Conservation (phyloP, 2,888 invertebrate species). For the Hirtodrosophila confusa region DNA sequence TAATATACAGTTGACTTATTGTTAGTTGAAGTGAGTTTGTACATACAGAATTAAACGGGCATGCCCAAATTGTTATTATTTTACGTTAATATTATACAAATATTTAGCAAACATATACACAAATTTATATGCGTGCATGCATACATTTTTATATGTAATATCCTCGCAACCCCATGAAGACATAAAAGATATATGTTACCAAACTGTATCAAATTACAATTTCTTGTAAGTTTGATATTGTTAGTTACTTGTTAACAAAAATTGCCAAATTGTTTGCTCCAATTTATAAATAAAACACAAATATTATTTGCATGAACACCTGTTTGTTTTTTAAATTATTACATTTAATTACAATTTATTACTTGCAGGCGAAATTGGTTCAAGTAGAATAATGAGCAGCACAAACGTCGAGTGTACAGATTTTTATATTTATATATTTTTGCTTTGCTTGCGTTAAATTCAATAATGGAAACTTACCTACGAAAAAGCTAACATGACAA, state of each 20-base stretch:
- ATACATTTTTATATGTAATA: constrained; percentile 14
- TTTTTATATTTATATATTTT: constrained; percentile 43
- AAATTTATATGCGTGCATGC: constrained; percentile 20
- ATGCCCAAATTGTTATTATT: constrained; percentile 62
- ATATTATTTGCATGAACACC: constrained; percentile 45
- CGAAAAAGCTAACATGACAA: constrained; percentile 43
- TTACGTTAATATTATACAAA: constrained; percentile 26
- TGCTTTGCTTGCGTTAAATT: constrained; percentile 59
- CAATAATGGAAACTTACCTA: constrained; percentile 64
- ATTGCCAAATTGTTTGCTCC: constrained; percentile 60
- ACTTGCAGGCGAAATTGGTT: constrained; percentile 65
- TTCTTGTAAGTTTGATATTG: constrained; percentile 39
- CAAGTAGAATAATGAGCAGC: constrained; percentile 44
- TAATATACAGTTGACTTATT: constrained; percentile 51
- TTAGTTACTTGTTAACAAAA: constrained; percentile 59
- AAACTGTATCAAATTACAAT: constrained; percentile 25
- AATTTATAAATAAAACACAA: constrained; percentile 39
- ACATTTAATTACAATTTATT: constrained; percentile 2
- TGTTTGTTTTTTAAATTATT: constrained; percentile 5
- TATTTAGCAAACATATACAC: constrained; percentile 37
- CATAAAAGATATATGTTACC: background rate
- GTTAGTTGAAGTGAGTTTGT: constrained; percentile 56
- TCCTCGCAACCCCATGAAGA: constrained; percentile 70
- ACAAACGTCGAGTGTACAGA: constrained; percentile 32
- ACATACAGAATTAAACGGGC: constrained; percentile 68